A percentile compares a stretch with the other conserved stretches of the same genome.
These are phyloP conservation scores for Leptopilina myrica DNA, from an alignment of 2,888 invertebrate species.

Conservation along the genomic window DNA sequence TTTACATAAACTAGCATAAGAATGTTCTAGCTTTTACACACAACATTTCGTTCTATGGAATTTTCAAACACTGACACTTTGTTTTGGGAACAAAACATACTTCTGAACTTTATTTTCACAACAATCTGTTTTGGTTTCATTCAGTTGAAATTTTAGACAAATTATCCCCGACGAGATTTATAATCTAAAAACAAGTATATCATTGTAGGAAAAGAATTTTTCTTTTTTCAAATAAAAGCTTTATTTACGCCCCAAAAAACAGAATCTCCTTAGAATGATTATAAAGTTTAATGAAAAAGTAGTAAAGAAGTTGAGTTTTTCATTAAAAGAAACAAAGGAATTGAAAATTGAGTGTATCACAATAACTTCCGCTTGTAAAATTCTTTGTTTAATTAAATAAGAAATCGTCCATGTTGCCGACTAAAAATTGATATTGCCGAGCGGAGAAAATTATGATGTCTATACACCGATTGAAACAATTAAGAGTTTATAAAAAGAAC, in stretches of 20 bases:
- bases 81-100: too few relatives aligned
- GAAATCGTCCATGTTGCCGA: background rate
- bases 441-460: background rate
- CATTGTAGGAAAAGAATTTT: too few relatives aligned
- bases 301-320: too few relatives aligned
- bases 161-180: too few relatives aligned
- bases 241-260: too few relatives aligned
- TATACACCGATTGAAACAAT: conserved; percentile 9
- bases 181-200: too few relatives aligned
- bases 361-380: background rate
- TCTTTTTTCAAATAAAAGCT: too few relatives aligned
- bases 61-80: background rate
- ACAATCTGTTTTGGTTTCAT: too few relatives aligned
- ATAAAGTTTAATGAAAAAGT: too few relatives aligned
- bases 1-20: conserved; percentile 1
- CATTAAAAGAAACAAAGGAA: background rate
- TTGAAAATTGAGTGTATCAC: background rate
- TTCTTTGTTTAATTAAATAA: background rate
- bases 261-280: too few relatives aligned
- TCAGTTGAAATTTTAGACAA: too few relatives aligned
- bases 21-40: background rate
- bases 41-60: background rate
- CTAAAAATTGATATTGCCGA: background rate
- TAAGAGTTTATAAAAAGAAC: background rate
- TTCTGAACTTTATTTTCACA: too few relatives aligned